Base-by-base conservation (phyloP, 2,888 invertebrate genomes). In the Spicauda simplicius region DNA sequence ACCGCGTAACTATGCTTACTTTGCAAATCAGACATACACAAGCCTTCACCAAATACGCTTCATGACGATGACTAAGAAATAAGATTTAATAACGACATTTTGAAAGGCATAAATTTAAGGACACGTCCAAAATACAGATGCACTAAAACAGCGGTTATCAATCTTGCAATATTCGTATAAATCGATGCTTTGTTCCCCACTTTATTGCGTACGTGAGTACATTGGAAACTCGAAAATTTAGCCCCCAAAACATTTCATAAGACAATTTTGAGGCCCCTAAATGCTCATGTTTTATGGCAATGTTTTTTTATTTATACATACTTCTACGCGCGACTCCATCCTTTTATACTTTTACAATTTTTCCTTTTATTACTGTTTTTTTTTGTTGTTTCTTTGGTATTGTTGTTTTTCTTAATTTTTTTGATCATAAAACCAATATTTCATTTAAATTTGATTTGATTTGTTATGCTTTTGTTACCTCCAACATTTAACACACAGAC, bases 181-280 rank as follows among this genome's bases (percentile, higher is more conserved):
- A 76, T 73, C 71, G 78, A 77, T 74, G 80, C 75, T 83, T 83
- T 83, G 82, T 82, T 78, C 79, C 80, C 78, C 81, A 80, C 84
- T 85, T 90, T 88, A 90, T 87, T 84, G 84, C 85, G 77, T 83
- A 83, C 87, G 82, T 84, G 84, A 88, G 83, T 87, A 80, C 82
- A 85, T 88, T 85, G 78, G 81, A 79, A 84, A 85, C 81, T 85
- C 77, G 74, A 85, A 66, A 67, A 80, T 83, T 81, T 82, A 78
- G 77, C 80, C 84, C 81, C 77, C 75, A 77, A 85, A 85, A 82
- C 78, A 79, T 81, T 83, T 80, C 77, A 78, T 77, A 73, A 81
- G 84, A 87, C 82, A 86, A 85, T 85, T 87, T 85, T 85, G 85
- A 85, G 86, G 80, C 87, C 90, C 85, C 85, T 85, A 87, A 90